These are phyloP conservation scores for Limnephilus lunatus DNA, from an alignment of 2,888 invertebrate species.

Conservation along the genomic window DNA sequence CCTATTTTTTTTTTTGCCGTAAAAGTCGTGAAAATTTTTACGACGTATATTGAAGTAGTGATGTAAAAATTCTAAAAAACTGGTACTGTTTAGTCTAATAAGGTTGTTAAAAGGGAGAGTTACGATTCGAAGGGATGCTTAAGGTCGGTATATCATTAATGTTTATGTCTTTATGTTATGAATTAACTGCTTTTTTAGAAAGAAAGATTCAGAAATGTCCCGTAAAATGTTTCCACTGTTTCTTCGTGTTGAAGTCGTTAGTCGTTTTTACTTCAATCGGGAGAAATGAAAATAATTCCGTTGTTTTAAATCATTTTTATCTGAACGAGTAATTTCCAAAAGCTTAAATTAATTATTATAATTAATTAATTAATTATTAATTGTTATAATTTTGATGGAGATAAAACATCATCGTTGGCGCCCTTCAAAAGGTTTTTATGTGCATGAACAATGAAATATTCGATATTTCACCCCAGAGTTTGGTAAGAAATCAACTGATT, in stretches of 20 bases:
- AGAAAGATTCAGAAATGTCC: slow-evolving; percentile 21
- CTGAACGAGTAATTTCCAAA: neutral
- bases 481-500: too few species aligned
- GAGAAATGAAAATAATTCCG: neutral
- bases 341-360: neutral
- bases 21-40: neutral
- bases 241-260: neutral
- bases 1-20: neutral
- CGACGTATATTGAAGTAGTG: neutral
- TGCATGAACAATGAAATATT: too few species aligned
- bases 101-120: slow-evolving; percentile 40
- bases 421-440: neutral
- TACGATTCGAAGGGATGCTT: slow-evolving; percentile 21
- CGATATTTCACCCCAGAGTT: too few species aligned
- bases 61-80: slow-evolving; percentile 7
- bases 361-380: too few species aligned
- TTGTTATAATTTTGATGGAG: neutral
- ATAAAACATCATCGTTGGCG: neutral
- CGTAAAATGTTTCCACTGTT: neutral
- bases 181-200: slow-evolving; percentile 33
- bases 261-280: neutral
- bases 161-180: slow-evolving; percentile 2
- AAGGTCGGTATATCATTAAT: slow-evolving; percentile 31
- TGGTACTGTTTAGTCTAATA: slow-evolving; percentile 27
- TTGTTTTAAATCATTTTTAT: neutral